Conservation (phyloP, 2,797 vertebrate species). For the Scleropages formosus region DNA sequence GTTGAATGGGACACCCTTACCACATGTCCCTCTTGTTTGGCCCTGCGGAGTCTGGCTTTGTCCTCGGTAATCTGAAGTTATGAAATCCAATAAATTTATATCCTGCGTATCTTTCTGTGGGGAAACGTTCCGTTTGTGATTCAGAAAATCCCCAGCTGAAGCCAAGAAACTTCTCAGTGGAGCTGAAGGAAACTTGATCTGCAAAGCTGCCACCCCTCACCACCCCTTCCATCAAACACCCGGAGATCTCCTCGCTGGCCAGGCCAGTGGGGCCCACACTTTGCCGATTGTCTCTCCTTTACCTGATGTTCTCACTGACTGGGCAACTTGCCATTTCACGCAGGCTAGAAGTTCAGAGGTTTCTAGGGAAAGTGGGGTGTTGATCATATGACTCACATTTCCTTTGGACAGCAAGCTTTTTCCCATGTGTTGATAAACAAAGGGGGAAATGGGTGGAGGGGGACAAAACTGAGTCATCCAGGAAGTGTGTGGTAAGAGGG, state of each 20-base stretch:
- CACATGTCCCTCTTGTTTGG: constrained; percentile 4
- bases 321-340: neutral
- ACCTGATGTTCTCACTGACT: neutral
- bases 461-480: constrained; percentile 56
- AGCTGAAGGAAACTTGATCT: constrained; percentile 58
- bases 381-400: constrained; percentile 79
- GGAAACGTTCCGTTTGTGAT: constrained; percentile 63
- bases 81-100: constrained; percentile 57
- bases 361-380: constrained; percentile 73
- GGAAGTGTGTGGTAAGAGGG: constrained; percentile 42
- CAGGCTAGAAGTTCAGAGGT: constrained; percentile 54
- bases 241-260: neutral
- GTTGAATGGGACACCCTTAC: neutral
- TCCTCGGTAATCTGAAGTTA: constrained; percentile 41
- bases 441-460: constrained; percentile 45
- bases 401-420: constrained; percentile 72
- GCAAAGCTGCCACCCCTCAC: constrained; percentile 57
- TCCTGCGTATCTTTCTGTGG: constrained; percentile 54
- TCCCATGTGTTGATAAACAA: constrained; percentile 71
- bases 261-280: neutral
- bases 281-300: constrained; percentile 24
- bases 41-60: constrained; percentile 11
- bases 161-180: constrained; percentile 65
- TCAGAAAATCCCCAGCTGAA: constrained; percentile 66
- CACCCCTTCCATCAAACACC: constrained; percentile 50